Evolutionary conservation across 2,113 vertebrate species (phyloP), one percentile per base, ranked within the genome.

Genomic region (Salvelinus namaycush): DNA sequence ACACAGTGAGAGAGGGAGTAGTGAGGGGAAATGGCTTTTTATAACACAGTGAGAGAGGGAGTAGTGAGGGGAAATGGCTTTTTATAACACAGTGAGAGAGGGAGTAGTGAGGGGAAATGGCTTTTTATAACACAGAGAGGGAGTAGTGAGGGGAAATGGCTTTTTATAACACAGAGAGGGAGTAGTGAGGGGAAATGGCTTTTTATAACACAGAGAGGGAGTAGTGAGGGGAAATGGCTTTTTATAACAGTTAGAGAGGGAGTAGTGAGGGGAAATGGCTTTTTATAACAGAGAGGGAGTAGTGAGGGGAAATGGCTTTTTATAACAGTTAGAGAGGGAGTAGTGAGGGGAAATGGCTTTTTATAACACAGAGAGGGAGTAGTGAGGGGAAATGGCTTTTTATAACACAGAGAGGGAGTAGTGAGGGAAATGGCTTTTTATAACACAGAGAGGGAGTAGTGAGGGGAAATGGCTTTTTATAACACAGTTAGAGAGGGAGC

Each of bases 1-100:
- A 27, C 26, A 86, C 83, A 84, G 88, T n/a, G n/a, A n/a, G n/a
- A 86, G 83, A 81, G 84, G 82, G 81, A 3, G 27, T 29, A 29
- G 27, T 29, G 27, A 29, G 27, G 27, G 27, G 27, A 29, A 29
- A 29, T 29, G 3, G 27, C 82, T 81, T 77, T 64, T 26, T 76
- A 84, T 27, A 27, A 27, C 26, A 86, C 83, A 84, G 88, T n/a
- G n/a, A n/a, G n/a, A 86, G 83, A 81, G 84, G 82, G 81, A 29
- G 27, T 29, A 29, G 27, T 29, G 27, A 29, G 27, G 27, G 27
- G 27, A 29, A 29, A 29, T 29, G 3, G 27, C 82, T 81, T 77
- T 64, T 26, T 76, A 84, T 27, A 27, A 27, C 26, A 86, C 83
- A 84, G n/a, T n/a, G n/a, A n/a, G 88, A 86, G 83, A 81, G 84